phyloP scores from a whole-genome alignment of 2,888 invertebrate genomes.

The Cheilosia grossa region DNA sequence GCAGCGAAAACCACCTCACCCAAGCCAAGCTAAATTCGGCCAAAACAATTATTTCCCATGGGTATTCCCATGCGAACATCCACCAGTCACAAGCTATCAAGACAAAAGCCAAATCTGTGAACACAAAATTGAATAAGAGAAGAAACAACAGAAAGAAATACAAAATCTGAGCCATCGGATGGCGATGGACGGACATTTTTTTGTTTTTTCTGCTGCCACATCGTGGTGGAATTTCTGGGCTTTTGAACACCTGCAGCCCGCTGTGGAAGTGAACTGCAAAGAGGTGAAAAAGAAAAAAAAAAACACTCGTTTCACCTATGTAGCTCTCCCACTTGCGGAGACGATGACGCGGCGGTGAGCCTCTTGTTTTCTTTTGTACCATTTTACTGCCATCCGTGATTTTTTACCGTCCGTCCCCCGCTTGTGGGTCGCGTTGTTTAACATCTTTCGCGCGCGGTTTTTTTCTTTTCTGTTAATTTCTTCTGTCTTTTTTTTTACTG shows the following conservation, averaged over 20 bases:
- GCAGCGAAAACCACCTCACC: conserved; percentile 24
- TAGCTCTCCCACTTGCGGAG: conserved; percentile 68
- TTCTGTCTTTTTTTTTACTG: conserved; percentile 39
- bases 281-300: conserved; percentile 3
- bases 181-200: conserved; percentile 38
- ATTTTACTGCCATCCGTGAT: conserved; percentile 70
- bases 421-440: conserved; percentile 52
- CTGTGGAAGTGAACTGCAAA: conserved; percentile 36
- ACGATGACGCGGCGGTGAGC: conserved; percentile 29
- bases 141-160: conserved; percentile 39
- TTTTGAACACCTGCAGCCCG: conserved; percentile 71
- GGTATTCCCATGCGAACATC: conserved; percentile 57
- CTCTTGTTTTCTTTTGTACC: conserved; percentile 57
- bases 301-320: conserved; percentile 69
- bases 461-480: conserved; percentile 45
- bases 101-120: conserved; percentile 28
- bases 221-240: conserved; percentile 69
- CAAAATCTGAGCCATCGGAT: conserved; percentile 33
- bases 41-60: conserved; percentile 66
- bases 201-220: conserved; percentile 45
- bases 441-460: conserved; percentile 63
- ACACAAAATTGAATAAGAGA: conserved; percentile 48
- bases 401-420: conserved; percentile 49
- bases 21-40: conserved; percentile 51
- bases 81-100: not conserved